These are phyloP conservation scores for Epinotia bilunana DNA, from an alignment of 2,888 invertebrate genomes.

Conservation along the genomic window DNA sequence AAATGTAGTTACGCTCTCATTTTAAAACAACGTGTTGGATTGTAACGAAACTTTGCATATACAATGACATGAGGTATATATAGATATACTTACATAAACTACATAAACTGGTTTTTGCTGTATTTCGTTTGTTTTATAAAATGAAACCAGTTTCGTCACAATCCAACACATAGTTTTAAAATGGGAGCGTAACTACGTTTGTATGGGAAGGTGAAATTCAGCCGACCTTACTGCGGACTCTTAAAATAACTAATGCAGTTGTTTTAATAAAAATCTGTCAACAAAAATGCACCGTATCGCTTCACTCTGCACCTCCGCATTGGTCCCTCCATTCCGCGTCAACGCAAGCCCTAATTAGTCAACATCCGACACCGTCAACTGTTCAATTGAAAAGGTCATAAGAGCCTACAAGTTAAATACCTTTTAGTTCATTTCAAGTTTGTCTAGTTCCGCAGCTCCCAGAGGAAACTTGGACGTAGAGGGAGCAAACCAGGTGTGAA, in stretches of 20 bases:
- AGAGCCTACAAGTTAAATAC: neutral
- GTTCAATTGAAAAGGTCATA: conserved; percentile 45
- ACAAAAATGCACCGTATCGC: conserved; percentile 53
- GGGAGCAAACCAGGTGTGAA: conserved; percentile 73
- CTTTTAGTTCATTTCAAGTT: neutral
- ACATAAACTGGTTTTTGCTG: no score
- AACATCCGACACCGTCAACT: conserved; percentile 69
- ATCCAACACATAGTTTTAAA: no score
- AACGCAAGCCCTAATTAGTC: conserved; percentile 80
- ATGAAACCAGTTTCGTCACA: no score
- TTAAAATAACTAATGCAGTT: conserved; percentile 43
- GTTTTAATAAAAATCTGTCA: conserved; percentile 47
- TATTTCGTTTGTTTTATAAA: no score
- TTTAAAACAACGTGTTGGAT: no score
- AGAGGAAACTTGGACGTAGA: conserved; percentile 65
- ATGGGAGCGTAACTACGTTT: no score
- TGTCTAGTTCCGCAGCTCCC: conserved; percentile 54
- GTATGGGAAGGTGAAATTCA: no score
- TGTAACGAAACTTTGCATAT: no score
- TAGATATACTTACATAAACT: no score
- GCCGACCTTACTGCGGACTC: no score
- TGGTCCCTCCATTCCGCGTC: conserved; percentile 75
- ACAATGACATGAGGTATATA: no score
- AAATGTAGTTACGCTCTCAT: no score
- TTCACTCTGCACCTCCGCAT: conserved; percentile 69